Conservation (phyloP, 2,888 invertebrate species). For the Keiferia lycopersicella region DNA sequence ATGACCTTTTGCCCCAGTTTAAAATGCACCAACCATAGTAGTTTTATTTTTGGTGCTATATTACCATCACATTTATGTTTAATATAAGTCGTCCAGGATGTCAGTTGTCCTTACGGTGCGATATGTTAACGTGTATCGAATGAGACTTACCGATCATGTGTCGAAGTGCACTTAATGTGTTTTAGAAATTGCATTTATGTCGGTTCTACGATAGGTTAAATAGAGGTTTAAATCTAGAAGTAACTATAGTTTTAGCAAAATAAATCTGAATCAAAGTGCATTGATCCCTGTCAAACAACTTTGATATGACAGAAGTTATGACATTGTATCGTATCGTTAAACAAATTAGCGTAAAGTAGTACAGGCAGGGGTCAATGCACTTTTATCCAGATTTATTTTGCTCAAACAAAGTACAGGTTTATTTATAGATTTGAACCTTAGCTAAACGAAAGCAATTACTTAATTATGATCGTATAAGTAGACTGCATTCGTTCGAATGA, state of each 20-base stretch:
- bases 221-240: conserved; percentile 13
- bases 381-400: not conserved
- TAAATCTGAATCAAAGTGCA: too few relatives aligned
- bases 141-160: conserved; percentile 39
- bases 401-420: not conserved
- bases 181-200: conserved; percentile 53
- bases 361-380: too few relatives aligned
- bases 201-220: conserved; percentile 53
- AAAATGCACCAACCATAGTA: not conserved
- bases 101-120: conserved; percentile 25
- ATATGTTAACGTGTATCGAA: conserved; percentile 51
- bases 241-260: not conserved
- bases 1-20: too few relatives aligned
- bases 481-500: conserved; percentile 80
- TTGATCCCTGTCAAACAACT: too few relatives aligned
- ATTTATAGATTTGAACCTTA: conserved; percentile 24
- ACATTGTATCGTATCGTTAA: too few relatives aligned
- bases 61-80: not conserved
- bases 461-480: conserved; percentile 66
- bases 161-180: conserved; percentile 72
- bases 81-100: conserved; percentile 24
- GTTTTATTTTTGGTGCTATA: conserved; percentile 6
- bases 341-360: too few relatives aligned
- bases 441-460: conserved; percentile 71
- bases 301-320: too few relatives aligned